Evolutionary conservation across 2,888 invertebrate genomes (phyloP), one percentile per base, ranked within the genome.

Genomic region (Plemyria rubiginata): DNA sequence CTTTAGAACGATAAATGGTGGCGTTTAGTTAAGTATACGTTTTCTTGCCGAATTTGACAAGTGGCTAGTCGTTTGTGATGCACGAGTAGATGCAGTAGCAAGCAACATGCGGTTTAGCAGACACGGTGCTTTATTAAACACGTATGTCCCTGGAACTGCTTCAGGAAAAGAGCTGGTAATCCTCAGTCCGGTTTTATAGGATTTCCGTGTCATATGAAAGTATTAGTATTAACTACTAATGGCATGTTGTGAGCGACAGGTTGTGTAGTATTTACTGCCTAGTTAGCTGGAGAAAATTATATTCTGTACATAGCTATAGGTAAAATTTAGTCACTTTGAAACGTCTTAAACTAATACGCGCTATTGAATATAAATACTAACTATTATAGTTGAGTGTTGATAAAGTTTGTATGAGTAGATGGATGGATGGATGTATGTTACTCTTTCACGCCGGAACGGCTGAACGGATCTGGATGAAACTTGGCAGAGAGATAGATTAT

Each of bases 141-240:
- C 50, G 28, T 13, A 16, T 48, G 52, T 48, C 48, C 16, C 49
- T 54, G 49, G 36, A 62, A 58, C 49, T 54, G 45, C 45, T 54
- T 57, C 50, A 50, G 55, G 59, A 59, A 63, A 59, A 62, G 61
- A 45, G 8, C 43, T 45, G 53, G 36, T 50, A 54, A 49, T 49
- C 41, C 43, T 16, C 45, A 43, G 41, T 28, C 62, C 45, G 62
- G 62, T 59, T 63, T n/a, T 54, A 13, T 0, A 51, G 58, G 62
- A 63, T 54, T 54, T 63, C 62, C 62, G 58, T 43, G 56, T 61
- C 11, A 48, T 54, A 55, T 58, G 59, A 59, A 58, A 62, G 58
- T 54, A 32, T 50, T 38, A 32, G 36, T 50, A 43, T 28, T 16
- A 45, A 16, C 16, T 45, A n/a, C 45, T 45, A 16, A 45, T 43